These are phyloP conservation scores for Ophioninae sp. DNA, from an alignment of 2,888 invertebrate species.

Conservation along the genomic window DNA sequence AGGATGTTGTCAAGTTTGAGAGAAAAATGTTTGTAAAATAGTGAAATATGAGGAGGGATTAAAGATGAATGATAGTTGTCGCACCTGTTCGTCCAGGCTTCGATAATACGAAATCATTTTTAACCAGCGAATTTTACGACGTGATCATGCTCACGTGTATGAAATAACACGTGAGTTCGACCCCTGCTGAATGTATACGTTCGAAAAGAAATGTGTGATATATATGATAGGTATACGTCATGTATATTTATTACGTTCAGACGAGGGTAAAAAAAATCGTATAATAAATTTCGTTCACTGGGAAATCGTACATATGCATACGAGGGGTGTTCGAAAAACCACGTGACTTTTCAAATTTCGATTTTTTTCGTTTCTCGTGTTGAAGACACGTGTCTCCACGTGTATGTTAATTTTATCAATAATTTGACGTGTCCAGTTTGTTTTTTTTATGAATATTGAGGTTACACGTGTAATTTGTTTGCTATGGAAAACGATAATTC, in stretches of 20 bases:
- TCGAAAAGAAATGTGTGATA: conserved; percentile 10
- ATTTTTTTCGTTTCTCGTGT: no score
- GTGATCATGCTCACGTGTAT: not conserved
- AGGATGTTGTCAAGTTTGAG: not conserved
- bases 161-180: not conserved
- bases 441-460: no score
- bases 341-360: no score
- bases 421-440: no score
- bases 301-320: not conserved
- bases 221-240: conserved; percentile 11
- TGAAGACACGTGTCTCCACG: no score
- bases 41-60: conserved; percentile 23
- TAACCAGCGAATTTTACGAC: conserved; percentile 21
- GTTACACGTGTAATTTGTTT: no score
- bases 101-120: conserved; percentile 27
- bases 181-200: conserved; percentile 10
- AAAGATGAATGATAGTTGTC: conserved; percentile 19
- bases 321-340: no score
- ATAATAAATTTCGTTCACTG: conserved; percentile 1
- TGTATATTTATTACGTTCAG: conserved; percentile 30
- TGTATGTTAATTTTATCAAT: no score
- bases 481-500: no score
- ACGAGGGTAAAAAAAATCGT: conserved; percentile 16
- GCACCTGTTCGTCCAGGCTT: conserved; percentile 21
- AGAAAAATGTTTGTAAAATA: not conserved